phyloP scores from a whole-genome alignment of 2,888 invertebrate species.

The Volucella bombylans region DNA sequence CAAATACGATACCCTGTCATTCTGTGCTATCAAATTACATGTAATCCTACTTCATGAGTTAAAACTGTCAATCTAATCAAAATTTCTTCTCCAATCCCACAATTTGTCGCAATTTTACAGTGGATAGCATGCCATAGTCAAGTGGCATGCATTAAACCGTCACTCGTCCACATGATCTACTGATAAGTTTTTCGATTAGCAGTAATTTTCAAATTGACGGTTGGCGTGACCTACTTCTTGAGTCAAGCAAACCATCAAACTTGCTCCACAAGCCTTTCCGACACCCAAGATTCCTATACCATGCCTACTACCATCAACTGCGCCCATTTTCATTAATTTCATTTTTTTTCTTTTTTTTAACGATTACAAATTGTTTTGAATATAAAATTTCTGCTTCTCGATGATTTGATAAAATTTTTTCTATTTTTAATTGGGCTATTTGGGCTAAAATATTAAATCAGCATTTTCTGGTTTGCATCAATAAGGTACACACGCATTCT shows the following conservation, averaged over 20 bases:
- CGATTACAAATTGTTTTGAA: constrained; percentile 36
- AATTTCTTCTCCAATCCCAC: not conserved
- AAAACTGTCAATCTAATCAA: no score
- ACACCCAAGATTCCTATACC: not conserved
- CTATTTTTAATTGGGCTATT: constrained; percentile 5
- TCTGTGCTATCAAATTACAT: not conserved
- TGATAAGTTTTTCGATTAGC: constrained; percentile 25
- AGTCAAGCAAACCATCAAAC: constrained; percentile 21
- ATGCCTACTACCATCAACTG: no score
- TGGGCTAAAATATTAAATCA: constrained; percentile 55
- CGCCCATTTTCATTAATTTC: no score
- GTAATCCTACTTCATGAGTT: not conserved
- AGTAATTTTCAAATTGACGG: not conserved
- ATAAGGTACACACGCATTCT: constrained; percentile 35
- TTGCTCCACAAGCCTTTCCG: not conserved
- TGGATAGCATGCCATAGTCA: not conserved
- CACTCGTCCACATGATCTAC: not conserved
- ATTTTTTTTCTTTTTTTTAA: constrained; percentile 11
- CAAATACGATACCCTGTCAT: no score
- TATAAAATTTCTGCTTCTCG: constrained; percentile 45
- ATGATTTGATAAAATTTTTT: constrained; percentile 22
- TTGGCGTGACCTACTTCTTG: constrained; percentile 34
- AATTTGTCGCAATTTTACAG: constrained; percentile 23
- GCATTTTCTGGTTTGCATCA: constrained; percentile 58
- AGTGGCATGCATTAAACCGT: not conserved